Evolutionary conservation across 2,888 invertebrate genomes (phyloP).

Genomic region (Ceramica pisi): DNA sequence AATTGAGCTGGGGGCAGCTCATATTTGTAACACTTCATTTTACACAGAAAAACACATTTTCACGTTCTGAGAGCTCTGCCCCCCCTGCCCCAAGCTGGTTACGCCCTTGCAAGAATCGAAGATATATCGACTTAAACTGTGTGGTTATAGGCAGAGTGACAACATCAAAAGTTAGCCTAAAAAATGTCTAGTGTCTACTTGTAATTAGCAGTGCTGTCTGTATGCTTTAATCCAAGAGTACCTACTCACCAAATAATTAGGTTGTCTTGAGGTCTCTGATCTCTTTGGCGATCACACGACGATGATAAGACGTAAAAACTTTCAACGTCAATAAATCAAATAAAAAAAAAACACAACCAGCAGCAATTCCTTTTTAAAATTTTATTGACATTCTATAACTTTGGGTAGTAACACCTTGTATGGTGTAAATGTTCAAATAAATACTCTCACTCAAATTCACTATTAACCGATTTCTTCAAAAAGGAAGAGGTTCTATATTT

Average conservation of each 20-base stretch:
- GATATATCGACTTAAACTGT: background rate
- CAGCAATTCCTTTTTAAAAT: background rate
- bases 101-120: slow-evolving; percentile 1
- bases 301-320: background rate
- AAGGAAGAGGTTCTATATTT: too few relatives aligned
- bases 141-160: background rate
- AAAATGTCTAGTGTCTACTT: background rate
- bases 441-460: too few relatives aligned
- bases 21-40: too few relatives aligned
- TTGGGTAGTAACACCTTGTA: too few relatives aligned
- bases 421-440: too few relatives aligned
- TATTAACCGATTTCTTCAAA: too few relatives aligned
- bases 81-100: too few relatives aligned
- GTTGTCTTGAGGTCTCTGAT: background rate
- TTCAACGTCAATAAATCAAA: background rate
- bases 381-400: too few relatives aligned
- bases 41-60: too few relatives aligned
- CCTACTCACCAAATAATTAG: background rate
- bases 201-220: background rate
- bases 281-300: background rate
- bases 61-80: too few relatives aligned
- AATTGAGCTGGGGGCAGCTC: too few relatives aligned
- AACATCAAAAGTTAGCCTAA: background rate
- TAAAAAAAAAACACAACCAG: background rate
- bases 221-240: background rate